phyloP scores from a whole-genome alignment of 2,888 invertebrate species.

The Seladonia tumulorum region DNA sequence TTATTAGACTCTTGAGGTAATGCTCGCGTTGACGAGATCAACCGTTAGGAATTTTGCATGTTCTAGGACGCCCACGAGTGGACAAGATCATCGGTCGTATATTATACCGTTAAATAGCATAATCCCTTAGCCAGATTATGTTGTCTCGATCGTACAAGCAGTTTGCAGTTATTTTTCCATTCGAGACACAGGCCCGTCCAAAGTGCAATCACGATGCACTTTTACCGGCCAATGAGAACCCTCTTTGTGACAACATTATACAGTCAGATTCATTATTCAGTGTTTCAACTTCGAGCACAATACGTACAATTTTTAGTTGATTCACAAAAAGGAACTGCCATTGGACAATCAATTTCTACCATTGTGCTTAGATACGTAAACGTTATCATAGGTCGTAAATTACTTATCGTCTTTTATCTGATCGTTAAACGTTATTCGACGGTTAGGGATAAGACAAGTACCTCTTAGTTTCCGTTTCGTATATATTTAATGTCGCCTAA shows the following conservation, averaged over 20 bases:
- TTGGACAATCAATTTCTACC: neutral
- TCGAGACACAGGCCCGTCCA: neutral
- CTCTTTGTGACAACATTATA: neutral
- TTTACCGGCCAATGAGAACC: constrained; percentile 18
- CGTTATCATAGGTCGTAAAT: neutral
- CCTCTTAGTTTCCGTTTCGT: neutral
- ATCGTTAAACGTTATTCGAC: neutral
- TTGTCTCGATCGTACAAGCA: neutral
- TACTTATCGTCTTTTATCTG: neutral
- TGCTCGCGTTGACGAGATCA: neutral
- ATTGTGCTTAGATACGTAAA: neutral
- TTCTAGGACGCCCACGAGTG: neutral
- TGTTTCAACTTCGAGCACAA: neutral
- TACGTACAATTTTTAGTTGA: neutral
- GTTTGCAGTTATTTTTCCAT: neutral
- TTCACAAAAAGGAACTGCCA: neutral
- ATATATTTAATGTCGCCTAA: neutral
- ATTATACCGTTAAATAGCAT: neutral
- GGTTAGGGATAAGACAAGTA: neutral
- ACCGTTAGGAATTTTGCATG: neutral
- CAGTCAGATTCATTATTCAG: neutral
- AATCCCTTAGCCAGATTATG: neutral
- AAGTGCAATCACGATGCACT: neutral
- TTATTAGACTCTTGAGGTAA: constrained; percentile 21
- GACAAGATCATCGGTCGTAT: neutral